phyloP scores from a whole-genome alignment of 1,140 invertebrate species.

The Cryptotermes secundus region DNA sequence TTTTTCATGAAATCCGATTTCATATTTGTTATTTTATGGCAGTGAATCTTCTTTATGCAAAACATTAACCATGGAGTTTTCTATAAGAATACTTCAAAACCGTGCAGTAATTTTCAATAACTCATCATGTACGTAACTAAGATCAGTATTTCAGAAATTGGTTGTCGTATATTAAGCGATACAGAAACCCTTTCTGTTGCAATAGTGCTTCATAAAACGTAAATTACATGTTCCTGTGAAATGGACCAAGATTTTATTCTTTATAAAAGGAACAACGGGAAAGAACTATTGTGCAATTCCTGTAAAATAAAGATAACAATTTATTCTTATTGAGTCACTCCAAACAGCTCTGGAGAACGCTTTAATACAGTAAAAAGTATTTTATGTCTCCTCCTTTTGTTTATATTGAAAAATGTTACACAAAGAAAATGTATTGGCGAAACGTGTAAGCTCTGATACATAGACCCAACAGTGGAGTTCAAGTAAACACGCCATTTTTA shows the following conservation, averaged over 20 bases:
- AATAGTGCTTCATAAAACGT: no score
- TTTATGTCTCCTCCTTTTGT: background rate
- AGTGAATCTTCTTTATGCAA: no score
- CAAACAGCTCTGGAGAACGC: background rate
- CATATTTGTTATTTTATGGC: no score
- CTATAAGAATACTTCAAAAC: no score
- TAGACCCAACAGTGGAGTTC: background rate
- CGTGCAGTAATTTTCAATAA: no score
- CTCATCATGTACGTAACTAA: background rate
- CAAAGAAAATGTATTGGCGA: background rate
- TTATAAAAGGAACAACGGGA: no score
- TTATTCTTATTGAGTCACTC: background rate
- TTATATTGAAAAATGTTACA: background rate
- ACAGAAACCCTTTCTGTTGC: background rate
- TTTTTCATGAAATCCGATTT: no score
- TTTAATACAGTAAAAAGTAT: background rate
- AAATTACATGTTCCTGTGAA: no score
- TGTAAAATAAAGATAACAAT: background rate
- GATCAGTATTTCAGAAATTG: background rate
- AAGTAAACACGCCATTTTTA: background rate
- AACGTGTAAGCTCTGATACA: background rate
- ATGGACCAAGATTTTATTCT: no score
- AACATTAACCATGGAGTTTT: no score
- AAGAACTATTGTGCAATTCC: no score
- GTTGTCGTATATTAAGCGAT: background rate